These are phyloP conservation scores for Hyposmocoma kahamanoa DNA, from an alignment of 1,140 invertebrate genomes.

Conservation along the genomic window DNA sequence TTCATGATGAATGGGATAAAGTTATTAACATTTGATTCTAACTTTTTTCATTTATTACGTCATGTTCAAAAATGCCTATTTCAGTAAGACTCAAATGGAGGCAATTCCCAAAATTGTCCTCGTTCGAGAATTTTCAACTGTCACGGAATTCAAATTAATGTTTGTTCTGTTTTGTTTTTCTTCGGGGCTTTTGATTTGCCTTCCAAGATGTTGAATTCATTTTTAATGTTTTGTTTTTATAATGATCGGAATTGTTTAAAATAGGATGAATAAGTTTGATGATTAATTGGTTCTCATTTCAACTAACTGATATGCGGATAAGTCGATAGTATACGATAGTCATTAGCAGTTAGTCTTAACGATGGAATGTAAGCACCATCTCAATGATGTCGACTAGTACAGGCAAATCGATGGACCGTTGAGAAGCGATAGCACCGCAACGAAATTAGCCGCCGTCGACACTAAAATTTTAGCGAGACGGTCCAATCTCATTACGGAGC, in stretches of 20 bases:
- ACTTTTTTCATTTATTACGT: conserved; percentile 73
- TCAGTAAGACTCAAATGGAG: conserved; percentile 58
- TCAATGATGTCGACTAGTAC: not conserved
- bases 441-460: conserved; percentile 65
- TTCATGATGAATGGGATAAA: conserved; percentile 65
- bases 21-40: conserved; percentile 70
- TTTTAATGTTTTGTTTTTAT: conserved; percentile 27
- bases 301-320: not conserved
- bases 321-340: conserved; percentile 24
- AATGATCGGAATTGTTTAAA: conserved; percentile 1
- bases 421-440: conserved; percentile 32
- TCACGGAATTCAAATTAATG: conserved; percentile 69
- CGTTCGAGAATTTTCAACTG: conserved; percentile 62
- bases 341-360: conserved; percentile 27
- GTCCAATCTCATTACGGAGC: conserved; percentile 69
- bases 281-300: no score
- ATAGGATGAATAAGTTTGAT: not conserved
- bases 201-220: conserved; percentile 34
- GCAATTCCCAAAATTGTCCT: conserved; percentile 68
- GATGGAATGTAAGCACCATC: no score
- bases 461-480: conserved; percentile 69
- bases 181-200: conserved; percentile 42
- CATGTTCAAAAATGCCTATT: conserved; percentile 65
- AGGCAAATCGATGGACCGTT: not conserved
- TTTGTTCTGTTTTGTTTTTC: conserved; percentile 67